Conservation (phyloP, 2,888 invertebrate species). For the Endomychus coccineus region DNA sequence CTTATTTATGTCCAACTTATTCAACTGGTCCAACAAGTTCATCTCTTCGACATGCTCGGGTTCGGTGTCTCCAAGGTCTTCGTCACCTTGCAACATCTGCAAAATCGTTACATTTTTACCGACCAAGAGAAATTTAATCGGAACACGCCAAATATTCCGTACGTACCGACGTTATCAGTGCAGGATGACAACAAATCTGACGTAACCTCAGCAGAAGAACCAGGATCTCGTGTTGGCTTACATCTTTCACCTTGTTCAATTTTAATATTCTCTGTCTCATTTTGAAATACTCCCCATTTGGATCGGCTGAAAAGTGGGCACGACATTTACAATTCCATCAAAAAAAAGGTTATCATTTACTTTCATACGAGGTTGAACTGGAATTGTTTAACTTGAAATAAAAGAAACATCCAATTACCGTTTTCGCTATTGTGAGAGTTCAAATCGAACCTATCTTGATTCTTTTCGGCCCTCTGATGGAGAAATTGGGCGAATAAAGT, state of each 20-base stretch:
- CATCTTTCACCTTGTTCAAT: constrained; percentile 47
- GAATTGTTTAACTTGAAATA: background rate
- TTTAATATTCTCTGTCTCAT: constrained; percentile 59
- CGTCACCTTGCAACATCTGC: constrained; percentile 49
- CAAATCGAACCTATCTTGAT: constrained; percentile 35
- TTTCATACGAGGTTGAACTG: too few relatives aligned
- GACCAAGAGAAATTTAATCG: background rate
- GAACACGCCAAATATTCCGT: background rate
- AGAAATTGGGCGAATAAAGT: constrained; percentile 71
- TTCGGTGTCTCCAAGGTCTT: constrained; percentile 28
- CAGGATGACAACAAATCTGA: constrained; percentile 86
- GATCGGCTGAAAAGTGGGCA: constrained; percentile 11
- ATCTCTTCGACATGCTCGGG: constrained; percentile 45
- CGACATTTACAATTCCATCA: too few relatives aligned
- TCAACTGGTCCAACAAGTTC: constrained; percentile 58
- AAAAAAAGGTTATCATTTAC: too few relatives aligned
- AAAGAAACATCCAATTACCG: background rate
- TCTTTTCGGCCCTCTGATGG: constrained; percentile 65
- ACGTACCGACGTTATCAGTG: constrained; percentile 62
- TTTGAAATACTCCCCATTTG: constrained; percentile 46
- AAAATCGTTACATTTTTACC: constrained; percentile 5
- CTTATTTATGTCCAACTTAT: constrained; percentile 55
- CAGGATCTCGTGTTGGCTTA: constrained; percentile 59
- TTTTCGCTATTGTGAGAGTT: constrained; percentile 8
- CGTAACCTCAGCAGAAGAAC: constrained; percentile 76